Evolutionary conservation across 2,888 invertebrate genomes (phyloP).

Genomic region (Mesopsocus fuscifrons): DNA sequence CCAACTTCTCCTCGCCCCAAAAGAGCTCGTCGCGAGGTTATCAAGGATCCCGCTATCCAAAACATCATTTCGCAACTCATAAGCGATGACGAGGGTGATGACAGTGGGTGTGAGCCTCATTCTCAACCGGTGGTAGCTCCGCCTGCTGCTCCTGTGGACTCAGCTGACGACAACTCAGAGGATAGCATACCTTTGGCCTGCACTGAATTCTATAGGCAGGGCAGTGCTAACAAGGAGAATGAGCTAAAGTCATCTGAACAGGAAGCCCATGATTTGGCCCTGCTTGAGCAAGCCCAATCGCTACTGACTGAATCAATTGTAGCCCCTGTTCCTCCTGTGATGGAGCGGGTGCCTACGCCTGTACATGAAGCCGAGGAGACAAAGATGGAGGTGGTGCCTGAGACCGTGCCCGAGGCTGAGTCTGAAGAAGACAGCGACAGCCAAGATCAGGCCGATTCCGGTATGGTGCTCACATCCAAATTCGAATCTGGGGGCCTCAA

Average conservation of each 20-base stretch:
- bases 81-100: constrained; percentile 22
- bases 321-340: too few relatives aligned
- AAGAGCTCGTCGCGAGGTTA: constrained; percentile 5
- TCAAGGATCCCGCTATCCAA: neutral
- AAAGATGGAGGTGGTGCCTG: too few relatives aligned
- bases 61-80: constrained; percentile 25
- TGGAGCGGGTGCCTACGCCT: too few relatives aligned
- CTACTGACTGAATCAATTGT: too few relatives aligned
- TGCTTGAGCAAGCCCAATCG: too few relatives aligned
- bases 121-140: constrained; percentile 17
- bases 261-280: too few relatives aligned
- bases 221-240: constrained; percentile 11
- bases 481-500: constrained; percentile 6
- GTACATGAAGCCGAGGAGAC: too few relatives aligned
- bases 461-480: constrained; percentile 1
- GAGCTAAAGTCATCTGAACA: constrained; percentile 14
- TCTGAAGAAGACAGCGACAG: constrained; percentile 2
- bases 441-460: neutral
- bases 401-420: neutral
- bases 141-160: constrained; percentile 15
- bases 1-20: constrained; percentile 7
- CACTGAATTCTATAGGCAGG: neutral
- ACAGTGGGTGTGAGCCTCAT: neutral
- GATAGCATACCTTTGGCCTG: constrained; percentile 10
- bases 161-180: constrained; percentile 14